Percentiles rank a stretch among this genome's conserved stretches.
Conservation (phyloP, 2,888 invertebrate species). For the Pasiphila rectangulata region DNA sequence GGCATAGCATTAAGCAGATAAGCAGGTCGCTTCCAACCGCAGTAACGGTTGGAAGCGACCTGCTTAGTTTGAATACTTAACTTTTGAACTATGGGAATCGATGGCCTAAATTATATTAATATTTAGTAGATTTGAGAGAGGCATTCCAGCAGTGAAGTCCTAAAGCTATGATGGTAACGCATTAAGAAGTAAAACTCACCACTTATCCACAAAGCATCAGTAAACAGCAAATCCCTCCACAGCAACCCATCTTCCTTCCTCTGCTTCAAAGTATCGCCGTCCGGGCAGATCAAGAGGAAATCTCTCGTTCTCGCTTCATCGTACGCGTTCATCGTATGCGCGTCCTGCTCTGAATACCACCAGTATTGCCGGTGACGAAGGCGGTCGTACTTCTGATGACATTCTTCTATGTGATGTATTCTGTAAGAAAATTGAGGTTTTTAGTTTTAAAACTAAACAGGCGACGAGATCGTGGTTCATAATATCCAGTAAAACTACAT, state of each 20-base stretch:
- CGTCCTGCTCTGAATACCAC: slow-evolving; percentile 47
- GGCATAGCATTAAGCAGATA: no score
- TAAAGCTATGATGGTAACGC: no score
- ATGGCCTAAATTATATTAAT: no score
- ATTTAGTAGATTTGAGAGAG: no score
- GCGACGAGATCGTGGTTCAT: no score
- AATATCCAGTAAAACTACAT: no score
- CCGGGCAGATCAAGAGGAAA: slow-evolving; percentile 62
- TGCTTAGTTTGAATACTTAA: no score
- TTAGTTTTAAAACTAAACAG: no score
- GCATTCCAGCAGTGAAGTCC: no score
- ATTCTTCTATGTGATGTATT: slow-evolving; percentile 62
- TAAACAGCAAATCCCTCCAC: slow-evolving; percentile 69
- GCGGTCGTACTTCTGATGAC: slow-evolving; percentile 56
- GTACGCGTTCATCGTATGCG: slow-evolving; percentile 26
- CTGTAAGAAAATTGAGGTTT: slow-evolving; percentile 17
- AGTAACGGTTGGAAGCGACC: no score
- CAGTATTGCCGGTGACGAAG: slow-evolving; percentile 62
- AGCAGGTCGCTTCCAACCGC: no score
- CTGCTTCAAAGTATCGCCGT: slow-evolving; percentile 58
- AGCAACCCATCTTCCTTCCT: slow-evolving; percentile 60
- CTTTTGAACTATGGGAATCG: no score
- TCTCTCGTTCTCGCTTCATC: slow-evolving; percentile 58
- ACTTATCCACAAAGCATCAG: slow-evolving; percentile 62
- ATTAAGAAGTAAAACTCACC: slow-evolving; percentile 41